Evolutionary conservation across 2,888 invertebrate genomes (phyloP), one percentile per base, ranked within the genome.

Genomic region (Galeruca laticollis): DNA sequence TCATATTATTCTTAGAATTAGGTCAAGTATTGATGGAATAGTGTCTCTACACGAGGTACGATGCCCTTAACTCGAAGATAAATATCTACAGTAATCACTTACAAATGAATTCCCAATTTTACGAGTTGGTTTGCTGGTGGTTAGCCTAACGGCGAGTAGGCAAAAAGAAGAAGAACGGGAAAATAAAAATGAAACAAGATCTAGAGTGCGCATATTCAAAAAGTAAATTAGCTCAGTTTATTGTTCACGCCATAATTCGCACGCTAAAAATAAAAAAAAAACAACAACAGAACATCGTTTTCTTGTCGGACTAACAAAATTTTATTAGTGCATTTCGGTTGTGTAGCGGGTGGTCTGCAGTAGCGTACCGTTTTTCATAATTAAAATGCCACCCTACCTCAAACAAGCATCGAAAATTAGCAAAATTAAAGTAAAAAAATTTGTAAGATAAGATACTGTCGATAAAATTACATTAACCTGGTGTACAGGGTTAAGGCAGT

Each of bases 281-380:
- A 47, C 8, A 47, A 59, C 47, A 56, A 56, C 64, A 18, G 31
- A 35, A 49, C 59, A 59, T 49, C 65, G 65, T 65, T 65, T 47
- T 60, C 60, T 47, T 71, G 65, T 69, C 66, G 54, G 54, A 72
- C 69, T 68, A 73, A 73, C 75, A 66, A 73, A 74, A 74, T 75
- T 74, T 75, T 75, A 74, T 73, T 74, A 69, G 73, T 68, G 71
- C 69, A 75, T 71, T 74, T 72, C 65, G 64, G 35, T 54, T 62
- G 60, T 69, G 54, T 68, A 70, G 73, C 76, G 76, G 76, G 74
- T 76, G 76, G 76, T 76, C 76, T 52, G 2, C 71, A 71, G 64
- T 15, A 64, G 47, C 71, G 71, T 60, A 35, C 60, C 26, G 2
- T 21, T 52, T 13, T 3, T n/a, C n/a, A 20, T 33, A n/a, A 26